Conservation (phyloP, 2,113 vertebrate genomes). For the Formicarius rufipectus region DNA sequence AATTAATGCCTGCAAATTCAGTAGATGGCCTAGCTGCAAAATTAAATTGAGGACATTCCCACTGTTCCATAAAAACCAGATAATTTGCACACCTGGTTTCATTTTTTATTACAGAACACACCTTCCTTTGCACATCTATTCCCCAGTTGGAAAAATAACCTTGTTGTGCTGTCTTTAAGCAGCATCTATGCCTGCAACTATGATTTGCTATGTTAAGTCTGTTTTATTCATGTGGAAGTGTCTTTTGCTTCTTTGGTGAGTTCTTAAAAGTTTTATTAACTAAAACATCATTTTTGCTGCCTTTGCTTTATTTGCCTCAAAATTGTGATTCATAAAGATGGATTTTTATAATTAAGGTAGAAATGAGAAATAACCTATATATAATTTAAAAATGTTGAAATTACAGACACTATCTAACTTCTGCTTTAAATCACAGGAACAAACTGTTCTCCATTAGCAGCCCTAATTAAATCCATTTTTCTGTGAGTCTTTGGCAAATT, state of each 20-base stretch:
- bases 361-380: constrained; percentile 68
- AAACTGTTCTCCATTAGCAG: constrained; percentile 72
- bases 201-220: neutral
- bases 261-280: constrained; percentile 18
- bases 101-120: neutral
- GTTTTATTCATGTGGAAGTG: neutral
- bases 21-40: neutral
- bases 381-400: constrained; percentile 75
- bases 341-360: constrained; percentile 71
- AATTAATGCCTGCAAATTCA: neutral
- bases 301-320: constrained; percentile 57
- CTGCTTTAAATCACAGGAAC: constrained; percentile 72
- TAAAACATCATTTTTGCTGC: neutral
- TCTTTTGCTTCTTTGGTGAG: neutral
- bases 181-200: neutral
- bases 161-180: neutral
- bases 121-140: neutral
- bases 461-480: constrained; percentile 83
- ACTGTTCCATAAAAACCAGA: neutral
- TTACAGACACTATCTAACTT: constrained; percentile 60
- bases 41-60: neutral
- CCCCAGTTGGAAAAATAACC: neutral
- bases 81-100: neutral
- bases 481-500: constrained; percentile 73
- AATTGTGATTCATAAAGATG: constrained; percentile 56